Evolutionary conservation across 2,888 invertebrate genomes (phyloP), one percentile per base, ranked within the genome.

Genomic region (Tethea ocularis): DNA sequence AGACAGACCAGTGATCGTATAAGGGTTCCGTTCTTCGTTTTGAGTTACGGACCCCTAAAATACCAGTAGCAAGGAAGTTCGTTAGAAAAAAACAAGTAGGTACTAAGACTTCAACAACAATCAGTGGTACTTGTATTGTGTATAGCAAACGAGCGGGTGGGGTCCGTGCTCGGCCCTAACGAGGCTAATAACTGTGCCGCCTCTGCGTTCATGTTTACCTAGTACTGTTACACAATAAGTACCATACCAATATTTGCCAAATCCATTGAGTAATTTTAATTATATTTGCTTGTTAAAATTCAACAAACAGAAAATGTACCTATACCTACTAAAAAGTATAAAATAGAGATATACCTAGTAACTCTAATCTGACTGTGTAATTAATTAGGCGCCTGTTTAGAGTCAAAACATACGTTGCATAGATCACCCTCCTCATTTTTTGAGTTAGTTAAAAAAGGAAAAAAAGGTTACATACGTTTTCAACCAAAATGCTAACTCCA

Each of bases 161-260:
- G 56, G 56, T 46, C 53, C 61, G 61, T 56, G 59, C 60, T 64
- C 62, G 57, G 41, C 56, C 57, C 60, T 64, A 69, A 69, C 64
- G 61, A 67, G 57, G 61, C 63, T 63, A 69, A 69, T 69, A 63
- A 64, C 62, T 57, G 61, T 57, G 63, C 61, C 59, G 53, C 61
- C 56, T 59, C 61, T 61, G 33, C 58, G 60, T 63, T 67, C 62
- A 66, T 70, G 65, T 58, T 65, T 54, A 53, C 66, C 66, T 68
- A 56, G 68, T 68, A 66, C 59, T 59, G 36, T 33, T 20, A 20
- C 15, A 26, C 41, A 15, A 56, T 24, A 56, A 13, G 22, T 33
- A 29, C 51, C 46, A 41, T 10, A n/a, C n/a, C n/a, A n/a, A n/a
- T n/a, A 20, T 46, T 46, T 46, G 20, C 46, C 46, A 46, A 46